These are phyloP conservation scores for Petrolisthes manimaculis DNA, from an alignment of 2,888 invertebrate genomes.

Conservation along the genomic window DNA sequence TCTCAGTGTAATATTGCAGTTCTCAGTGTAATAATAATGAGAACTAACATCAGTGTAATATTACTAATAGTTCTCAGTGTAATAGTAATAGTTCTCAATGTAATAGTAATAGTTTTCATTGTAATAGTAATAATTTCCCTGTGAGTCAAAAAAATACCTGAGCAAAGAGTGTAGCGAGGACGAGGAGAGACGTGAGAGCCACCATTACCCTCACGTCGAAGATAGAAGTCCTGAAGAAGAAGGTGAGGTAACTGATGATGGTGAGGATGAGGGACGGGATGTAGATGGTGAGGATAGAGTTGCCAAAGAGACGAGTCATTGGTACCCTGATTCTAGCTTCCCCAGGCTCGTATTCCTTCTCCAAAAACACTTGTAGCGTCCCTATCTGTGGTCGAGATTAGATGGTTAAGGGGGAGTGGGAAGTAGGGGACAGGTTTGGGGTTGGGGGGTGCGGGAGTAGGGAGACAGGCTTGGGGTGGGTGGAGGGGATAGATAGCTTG, in stretches of 20 bases:
- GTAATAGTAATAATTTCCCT: not conserved
- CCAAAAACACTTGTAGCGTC: slow-evolving; percentile 24
- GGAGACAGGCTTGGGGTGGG: no score
- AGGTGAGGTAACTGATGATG: slow-evolving; percentile 55
- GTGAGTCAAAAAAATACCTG: slow-evolving; percentile 22
- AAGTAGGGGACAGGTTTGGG: no score
- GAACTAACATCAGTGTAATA: no score
- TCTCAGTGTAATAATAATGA: no score
- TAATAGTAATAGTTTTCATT: not conserved
- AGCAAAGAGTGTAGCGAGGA: slow-evolving; percentile 53
- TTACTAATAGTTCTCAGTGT: not conserved
- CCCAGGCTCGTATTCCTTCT: slow-evolving; percentile 15
- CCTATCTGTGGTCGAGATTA: slow-evolving; percentile 49
- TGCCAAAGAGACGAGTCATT: slow-evolving; percentile 41
- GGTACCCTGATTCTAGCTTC: slow-evolving; percentile 45
- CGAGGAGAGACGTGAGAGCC: slow-evolving; percentile 50
- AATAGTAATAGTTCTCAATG: not conserved
- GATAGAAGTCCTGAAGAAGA: slow-evolving; percentile 56
- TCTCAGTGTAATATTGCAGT: no score
- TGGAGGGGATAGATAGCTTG: no score
- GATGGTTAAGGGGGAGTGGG: no score
- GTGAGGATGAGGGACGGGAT: slow-evolving; percentile 54
- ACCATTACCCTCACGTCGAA: slow-evolving; percentile 54
- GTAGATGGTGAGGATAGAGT: slow-evolving; percentile 56
- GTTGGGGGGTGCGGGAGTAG: no score